These are phyloP conservation scores for Parasteatoda lunata DNA, from an alignment of 2,888 invertebrate species.

Conservation along the genomic window DNA sequence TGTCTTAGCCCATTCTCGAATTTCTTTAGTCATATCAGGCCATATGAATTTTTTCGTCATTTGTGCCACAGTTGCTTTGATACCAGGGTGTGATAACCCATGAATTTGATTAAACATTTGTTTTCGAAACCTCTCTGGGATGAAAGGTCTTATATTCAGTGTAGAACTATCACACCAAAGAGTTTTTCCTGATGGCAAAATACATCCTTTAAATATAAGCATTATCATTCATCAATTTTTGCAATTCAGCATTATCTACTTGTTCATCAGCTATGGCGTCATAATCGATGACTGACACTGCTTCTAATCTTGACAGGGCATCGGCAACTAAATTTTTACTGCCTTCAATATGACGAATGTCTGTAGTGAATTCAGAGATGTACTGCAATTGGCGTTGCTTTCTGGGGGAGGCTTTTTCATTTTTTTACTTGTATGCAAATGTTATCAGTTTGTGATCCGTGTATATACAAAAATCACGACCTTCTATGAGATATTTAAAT, in stretches of 20 bases:
- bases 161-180: conserved; percentile 21
- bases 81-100: conserved; percentile 6
- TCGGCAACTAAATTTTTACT: background rate
- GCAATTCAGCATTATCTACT: conserved; percentile 8
- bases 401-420: too few species aligned
- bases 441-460: too few species aligned
- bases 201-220: background rate
- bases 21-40: background rate
- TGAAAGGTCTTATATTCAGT: conserved; percentile 17
- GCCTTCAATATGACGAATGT: background rate
- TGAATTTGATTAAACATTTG: conserved; percentile 13
- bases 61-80: background rate
- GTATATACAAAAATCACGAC: too few species aligned
- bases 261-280: conserved; percentile 9
- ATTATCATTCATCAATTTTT: background rate
- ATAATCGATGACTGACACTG: conserved; percentile 3
- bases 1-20: conserved; percentile 6
- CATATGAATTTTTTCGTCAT: background rate
- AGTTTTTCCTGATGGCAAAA: background rate
- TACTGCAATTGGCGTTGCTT: background rate
- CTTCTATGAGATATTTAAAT: too few species aligned
- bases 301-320: background rate
- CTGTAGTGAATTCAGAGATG: conserved; percentile 5
- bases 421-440: too few species aligned
- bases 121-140: conserved; percentile 1